Conservation (phyloP, 2,888 invertebrate species). For the Colostygia pectinataria region DNA sequence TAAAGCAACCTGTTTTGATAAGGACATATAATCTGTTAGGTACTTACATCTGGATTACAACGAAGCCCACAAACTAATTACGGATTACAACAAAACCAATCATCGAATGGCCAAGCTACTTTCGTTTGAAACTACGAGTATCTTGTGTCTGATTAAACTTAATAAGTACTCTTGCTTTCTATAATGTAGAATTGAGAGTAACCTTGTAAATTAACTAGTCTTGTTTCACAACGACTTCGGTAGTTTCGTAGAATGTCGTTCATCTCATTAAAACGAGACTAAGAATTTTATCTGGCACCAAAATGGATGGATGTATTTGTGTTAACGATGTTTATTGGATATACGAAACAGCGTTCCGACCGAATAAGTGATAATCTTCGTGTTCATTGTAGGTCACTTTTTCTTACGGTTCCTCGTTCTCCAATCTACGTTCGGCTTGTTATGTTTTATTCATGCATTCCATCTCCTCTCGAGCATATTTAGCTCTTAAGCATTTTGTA, state of each 20-base stretch:
- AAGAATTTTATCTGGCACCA: slow-evolving; percentile 40
- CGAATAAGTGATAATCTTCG: slow-evolving; percentile 45
- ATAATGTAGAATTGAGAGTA: slow-evolving; percentile 34
- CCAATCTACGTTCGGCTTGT: slow-evolving; percentile 27
- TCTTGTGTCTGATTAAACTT: too few species aligned
- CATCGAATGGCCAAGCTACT: too few species aligned
- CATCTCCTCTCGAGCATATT: slow-evolving; percentile 43
- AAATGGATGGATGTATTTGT: slow-evolving; percentile 49
- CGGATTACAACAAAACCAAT: too few species aligned
- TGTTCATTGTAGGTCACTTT: slow-evolving; percentile 43
- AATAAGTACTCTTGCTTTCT: slow-evolving; percentile 16
- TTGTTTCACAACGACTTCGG: slow-evolving; percentile 37
- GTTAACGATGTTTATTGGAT: slow-evolving; percentile 58
- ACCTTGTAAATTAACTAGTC: slow-evolving; percentile 37
- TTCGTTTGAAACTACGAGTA: too few species aligned
- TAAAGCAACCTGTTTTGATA: too few species aligned
- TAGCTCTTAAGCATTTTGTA: slow-evolving; percentile 60
- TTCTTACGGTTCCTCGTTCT: slow-evolving; percentile 37
- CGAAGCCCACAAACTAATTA: too few species aligned
- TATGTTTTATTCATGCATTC: slow-evolving; percentile 58
- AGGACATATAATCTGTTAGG: too few species aligned
- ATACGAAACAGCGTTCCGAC: slow-evolving; percentile 38
- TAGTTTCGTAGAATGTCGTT: slow-evolving; percentile 39
- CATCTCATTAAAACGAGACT: slow-evolving; percentile 39
- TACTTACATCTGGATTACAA: too few species aligned